A percentile compares a stretch with the other conserved stretches of the same genome.
Evolutionary conservation across 2,797 vertebrate genomes (phyloP).

Genomic region (Heteromormyrus szaboi): DNA sequence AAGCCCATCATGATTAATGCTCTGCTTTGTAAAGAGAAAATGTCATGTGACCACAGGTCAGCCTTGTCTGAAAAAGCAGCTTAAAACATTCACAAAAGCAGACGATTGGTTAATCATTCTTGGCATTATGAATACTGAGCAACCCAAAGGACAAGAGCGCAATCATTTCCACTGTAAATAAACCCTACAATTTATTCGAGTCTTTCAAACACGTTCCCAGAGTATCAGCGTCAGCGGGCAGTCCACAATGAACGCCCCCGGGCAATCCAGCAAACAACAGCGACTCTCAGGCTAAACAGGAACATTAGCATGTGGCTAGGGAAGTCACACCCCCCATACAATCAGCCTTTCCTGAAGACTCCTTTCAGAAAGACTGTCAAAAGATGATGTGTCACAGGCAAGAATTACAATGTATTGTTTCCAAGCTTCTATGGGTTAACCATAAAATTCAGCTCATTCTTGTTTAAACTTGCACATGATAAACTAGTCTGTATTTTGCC

Average conservation of each 20-base stretch:
- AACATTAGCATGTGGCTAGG: conserved; percentile 33
- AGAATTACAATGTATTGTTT: conserved; percentile 25
- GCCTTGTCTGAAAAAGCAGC: not conserved
- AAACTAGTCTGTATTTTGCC: not conserved
- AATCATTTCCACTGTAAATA: not conserved
- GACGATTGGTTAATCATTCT: not conserved
- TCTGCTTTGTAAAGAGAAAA: not conserved
- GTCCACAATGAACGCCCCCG: conserved; percentile 27
- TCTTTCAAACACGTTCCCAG: conserved; percentile 11
- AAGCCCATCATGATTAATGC: not conserved
- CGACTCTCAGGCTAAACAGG: conserved; percentile 25
- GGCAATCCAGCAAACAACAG: conserved; percentile 21
- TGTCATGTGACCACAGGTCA: not conserved
- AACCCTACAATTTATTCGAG: conserved; percentile 17
- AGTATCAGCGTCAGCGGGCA: not conserved
- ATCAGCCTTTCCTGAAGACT: conserved; percentile 19
- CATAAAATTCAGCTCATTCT: conserved; percentile 42
- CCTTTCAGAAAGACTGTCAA: conserved; percentile 31
- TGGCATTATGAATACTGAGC: not conserved
- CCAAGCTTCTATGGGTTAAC: conserved; percentile 47
- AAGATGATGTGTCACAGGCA: conserved; percentile 33
- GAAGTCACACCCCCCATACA: not conserved
- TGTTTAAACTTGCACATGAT: conserved; percentile 33
- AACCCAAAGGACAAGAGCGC: not conserved
- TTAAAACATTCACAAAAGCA: not conserved